phyloP scores from a whole-genome alignment of 2,113 vertebrate genomes.

The Malurus elegans region DNA sequence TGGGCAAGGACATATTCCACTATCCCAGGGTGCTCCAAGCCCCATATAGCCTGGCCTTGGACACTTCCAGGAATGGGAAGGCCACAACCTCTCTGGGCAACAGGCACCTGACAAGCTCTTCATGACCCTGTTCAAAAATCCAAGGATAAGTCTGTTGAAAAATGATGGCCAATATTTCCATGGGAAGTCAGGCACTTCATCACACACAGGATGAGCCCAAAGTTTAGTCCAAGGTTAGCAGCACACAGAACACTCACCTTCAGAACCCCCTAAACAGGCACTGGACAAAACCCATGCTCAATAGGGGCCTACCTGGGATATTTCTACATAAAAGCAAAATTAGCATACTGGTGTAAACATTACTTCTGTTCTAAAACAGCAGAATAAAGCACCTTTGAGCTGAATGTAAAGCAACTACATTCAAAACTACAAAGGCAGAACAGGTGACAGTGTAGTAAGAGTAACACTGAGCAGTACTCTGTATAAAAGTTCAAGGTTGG shows the following conservation, averaged over 20 bases:
- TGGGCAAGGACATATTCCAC: neutral
- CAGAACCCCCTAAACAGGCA: neutral
- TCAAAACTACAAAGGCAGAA: neutral
- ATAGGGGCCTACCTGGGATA: neutral
- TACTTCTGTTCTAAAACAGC: neutral
- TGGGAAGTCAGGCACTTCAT: neutral
- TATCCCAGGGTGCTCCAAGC: neutral
- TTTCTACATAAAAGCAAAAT: neutral
- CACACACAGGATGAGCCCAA: neutral
- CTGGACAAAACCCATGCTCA: neutral
- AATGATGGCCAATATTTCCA: neutral
- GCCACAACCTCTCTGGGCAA: neutral
- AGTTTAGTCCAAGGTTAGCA: neutral
- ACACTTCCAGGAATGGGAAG: neutral
- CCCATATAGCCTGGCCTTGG: fast-evolving
- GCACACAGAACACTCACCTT: neutral
- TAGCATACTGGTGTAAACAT: neutral
- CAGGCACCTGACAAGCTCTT: neutral
- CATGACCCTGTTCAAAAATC: neutral
- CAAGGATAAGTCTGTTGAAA: neutral
- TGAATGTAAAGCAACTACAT: neutral
- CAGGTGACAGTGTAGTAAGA: neutral
- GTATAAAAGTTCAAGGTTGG: neutral
- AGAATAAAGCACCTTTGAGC: neutral
- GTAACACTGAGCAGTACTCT: neutral